Percentiles rank a stretch among this genome's conserved stretches.
phyloP scores from a whole-genome alignment of 2,888 invertebrate species.

The Trachelus iudaicus region DNA sequence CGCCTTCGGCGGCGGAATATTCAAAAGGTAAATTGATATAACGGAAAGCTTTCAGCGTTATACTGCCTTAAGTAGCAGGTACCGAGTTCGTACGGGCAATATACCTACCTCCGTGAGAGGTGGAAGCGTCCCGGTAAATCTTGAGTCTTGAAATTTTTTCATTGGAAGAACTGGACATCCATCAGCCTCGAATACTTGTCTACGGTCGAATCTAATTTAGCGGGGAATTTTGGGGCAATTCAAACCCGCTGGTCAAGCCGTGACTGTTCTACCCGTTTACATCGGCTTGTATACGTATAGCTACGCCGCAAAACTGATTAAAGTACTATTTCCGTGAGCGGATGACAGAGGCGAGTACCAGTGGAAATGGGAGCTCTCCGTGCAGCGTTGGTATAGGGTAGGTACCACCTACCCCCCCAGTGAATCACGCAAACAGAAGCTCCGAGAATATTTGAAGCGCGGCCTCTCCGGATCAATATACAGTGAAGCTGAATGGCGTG shows the following conservation, averaged over 20 bases:
- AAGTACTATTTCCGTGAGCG: constrained; percentile 38
- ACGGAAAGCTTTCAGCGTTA: neutral
- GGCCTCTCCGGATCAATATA: constrained; percentile 12
- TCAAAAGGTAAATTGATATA: neutral
- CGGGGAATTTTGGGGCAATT: neutral
- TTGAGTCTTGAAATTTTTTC: neutral
- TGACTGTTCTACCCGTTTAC: neutral
- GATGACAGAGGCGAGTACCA: constrained; percentile 32
- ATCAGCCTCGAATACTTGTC: neutral
- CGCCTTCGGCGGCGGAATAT: neutral
- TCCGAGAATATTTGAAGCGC: constrained; percentile 23
- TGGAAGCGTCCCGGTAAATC: neutral
- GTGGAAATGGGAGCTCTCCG: constrained; percentile 17
- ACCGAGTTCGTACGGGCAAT: neutral
- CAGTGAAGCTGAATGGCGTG: constrained; percentile 3
- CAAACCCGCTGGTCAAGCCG: neutral
- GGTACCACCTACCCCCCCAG: constrained; percentile 24
- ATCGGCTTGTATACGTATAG: neutral
- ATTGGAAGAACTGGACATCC: neutral
- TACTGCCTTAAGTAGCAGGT: neutral
- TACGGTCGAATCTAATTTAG: neutral
- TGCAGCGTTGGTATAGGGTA: neutral
- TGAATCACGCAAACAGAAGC: constrained; percentile 35
- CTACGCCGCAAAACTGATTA: constrained; percentile 28
- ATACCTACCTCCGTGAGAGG: neutral